Evolutionary conservation across 2,113 vertebrate species (phyloP).

Genomic region (Benitochromis conjunctus): DNA sequence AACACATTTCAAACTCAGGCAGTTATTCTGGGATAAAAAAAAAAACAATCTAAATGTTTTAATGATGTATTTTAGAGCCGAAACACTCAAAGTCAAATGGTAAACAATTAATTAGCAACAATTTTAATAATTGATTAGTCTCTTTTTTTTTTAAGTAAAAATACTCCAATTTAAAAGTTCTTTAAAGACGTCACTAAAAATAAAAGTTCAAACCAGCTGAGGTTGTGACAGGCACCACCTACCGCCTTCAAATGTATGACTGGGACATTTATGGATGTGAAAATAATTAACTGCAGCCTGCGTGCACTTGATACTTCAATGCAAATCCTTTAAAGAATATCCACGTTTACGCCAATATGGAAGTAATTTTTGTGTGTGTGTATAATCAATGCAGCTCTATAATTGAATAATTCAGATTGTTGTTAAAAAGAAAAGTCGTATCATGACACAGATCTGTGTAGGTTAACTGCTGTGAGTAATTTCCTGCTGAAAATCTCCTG

Average conservation of each 20-base stretch:
- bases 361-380: neutral
- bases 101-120: neutral
- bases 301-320: neutral
- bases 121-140: neutral
- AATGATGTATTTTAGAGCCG: neutral
- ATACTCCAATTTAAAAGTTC: neutral
- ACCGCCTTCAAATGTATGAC: neutral
- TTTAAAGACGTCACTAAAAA: neutral
- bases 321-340: neutral
- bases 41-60: neutral
- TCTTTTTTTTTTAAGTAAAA: neutral
- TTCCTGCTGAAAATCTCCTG: conserved; percentile 21
- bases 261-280: neutral
- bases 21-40: neutral
- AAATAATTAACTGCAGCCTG: neutral
- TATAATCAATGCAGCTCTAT: neutral
- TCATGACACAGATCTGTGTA: neutral
- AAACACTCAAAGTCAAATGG: neutral
- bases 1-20: neutral
- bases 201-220: neutral
- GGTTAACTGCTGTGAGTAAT: conserved; percentile 4
- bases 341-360: neutral
- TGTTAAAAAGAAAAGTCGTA: neutral
- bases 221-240: neutral
- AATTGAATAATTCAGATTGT: neutral